A percentile compares a stretch with the other conserved stretches of the same genome.
Evolutionary conservation across 2,797 vertebrate genomes (phyloP).

Genomic region (Mormyrus hasselquistii): DNA sequence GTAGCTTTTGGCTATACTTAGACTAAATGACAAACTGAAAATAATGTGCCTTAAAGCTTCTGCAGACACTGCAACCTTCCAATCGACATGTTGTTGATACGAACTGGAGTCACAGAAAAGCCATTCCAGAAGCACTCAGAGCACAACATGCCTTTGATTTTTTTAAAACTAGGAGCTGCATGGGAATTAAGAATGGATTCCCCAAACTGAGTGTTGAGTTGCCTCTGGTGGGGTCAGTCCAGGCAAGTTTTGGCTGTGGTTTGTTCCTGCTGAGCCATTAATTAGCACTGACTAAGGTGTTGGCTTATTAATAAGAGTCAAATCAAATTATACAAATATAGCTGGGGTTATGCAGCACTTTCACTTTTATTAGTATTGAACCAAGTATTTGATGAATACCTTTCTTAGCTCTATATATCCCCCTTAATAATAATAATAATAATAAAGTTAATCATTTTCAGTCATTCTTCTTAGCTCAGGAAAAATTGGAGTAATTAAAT

Average conservation of each 20-base stretch:
- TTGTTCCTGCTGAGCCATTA: neutral
- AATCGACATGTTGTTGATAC: neutral
- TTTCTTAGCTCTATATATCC: neutral
- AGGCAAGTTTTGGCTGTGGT: neutral
- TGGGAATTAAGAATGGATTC: neutral
- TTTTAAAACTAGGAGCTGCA: neutral
- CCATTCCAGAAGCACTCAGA: neutral
- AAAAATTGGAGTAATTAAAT: neutral
- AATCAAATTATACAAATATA: neutral
- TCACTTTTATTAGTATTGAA: neutral
- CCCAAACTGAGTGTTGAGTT: neutral
- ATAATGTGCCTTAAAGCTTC: neutral
- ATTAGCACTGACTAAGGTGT: neutral
- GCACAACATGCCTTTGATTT: neutral
- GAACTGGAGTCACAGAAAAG: neutral
- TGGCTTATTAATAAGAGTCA: neutral
- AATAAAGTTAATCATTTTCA: neutral
- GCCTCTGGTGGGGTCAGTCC: neutral
- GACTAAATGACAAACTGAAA: neutral
- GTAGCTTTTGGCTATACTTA: neutral
- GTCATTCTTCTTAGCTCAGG: neutral
- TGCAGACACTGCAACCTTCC: neutral
- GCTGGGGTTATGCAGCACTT: neutral
- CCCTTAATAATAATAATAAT: neutral
- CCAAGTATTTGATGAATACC: neutral